A percentile compares a stretch with the other conserved stretches of the same genome.
Conservation (phyloP, 1,140 invertebrate genomes). For the Pseudomyrmex flavicornis region DNA sequence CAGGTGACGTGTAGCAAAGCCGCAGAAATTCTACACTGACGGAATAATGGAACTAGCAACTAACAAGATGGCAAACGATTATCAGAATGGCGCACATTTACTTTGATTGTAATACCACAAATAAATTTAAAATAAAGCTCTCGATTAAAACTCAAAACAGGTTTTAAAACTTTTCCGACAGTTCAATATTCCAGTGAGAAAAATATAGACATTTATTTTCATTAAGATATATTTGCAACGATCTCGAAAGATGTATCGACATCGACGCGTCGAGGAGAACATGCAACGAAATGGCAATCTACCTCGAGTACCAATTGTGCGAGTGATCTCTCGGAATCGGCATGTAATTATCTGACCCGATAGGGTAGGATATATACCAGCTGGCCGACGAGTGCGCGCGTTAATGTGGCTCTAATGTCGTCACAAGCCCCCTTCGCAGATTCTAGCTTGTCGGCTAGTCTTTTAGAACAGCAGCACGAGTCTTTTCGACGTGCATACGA, state of each 20-base stretch:
- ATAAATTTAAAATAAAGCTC: too few species aligned
- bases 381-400: constrained; percentile 75
- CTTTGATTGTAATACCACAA: too few species aligned
- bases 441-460: constrained; percentile 25
- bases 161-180: too few species aligned
- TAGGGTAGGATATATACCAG: constrained; percentile 64
- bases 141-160: too few species aligned
- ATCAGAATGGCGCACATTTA: too few species aligned
- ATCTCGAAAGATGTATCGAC: constrained; percentile 28
- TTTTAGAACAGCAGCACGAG: constrained; percentile 48
- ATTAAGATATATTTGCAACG: constrained; percentile 1
- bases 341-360: constrained; percentile 78
- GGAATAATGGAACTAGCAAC: too few species aligned
- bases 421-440: constrained; percentile 24
- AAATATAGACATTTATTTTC: neutral
- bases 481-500: constrained; percentile 55
- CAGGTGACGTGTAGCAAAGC: too few species aligned
- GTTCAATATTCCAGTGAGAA: neutral
- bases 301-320: constrained; percentile 43
- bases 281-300: constrained; percentile 58
- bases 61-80: too few species aligned
- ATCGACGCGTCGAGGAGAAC: constrained; percentile 31
- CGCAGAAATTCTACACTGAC: too few species aligned
- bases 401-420: constrained; percentile 79
- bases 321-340: constrained; percentile 76